Evolutionary conservation across 2,888 invertebrate species (phyloP).

Genomic region (Hirudinaria manillensis): DNA sequence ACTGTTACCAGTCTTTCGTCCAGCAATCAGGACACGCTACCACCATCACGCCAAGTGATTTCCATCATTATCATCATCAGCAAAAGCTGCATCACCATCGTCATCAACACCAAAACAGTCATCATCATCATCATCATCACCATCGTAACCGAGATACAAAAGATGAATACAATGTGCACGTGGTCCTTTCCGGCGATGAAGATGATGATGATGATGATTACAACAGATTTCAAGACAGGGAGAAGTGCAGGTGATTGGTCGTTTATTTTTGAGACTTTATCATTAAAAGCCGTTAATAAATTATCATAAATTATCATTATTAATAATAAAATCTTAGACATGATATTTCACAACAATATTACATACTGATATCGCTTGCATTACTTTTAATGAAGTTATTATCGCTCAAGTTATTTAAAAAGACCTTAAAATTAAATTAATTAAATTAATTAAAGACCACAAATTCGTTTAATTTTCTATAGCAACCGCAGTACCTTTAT

Average conservation of each 20-base stretch:
- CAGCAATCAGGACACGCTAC: neutral
- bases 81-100: neutral
- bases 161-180: neutral
- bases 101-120: neutral
- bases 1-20: constrained; percentile 1
- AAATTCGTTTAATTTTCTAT: neutral
- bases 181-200: neutral
- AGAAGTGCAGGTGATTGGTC: too few relatives aligned
- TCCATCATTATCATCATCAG: neutral
- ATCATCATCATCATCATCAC: neutral
- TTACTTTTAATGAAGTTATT: too few relatives aligned
- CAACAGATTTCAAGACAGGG: too few relatives aligned
- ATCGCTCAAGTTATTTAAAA: too few relatives aligned
- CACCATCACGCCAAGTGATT: neutral
- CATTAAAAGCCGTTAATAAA: too few relatives aligned
- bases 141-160: neutral
- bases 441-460: too few relatives aligned
- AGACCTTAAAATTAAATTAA: too few relatives aligned
- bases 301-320: neutral
- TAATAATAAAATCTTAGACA: neutral
- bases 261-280: too few relatives aligned
- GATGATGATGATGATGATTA: too few relatives aligned
- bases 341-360: neutral
- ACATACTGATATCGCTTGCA: neutral
- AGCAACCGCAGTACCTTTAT: neutral